Base-by-base conservation (phyloP, 2,797 vertebrate species). In the Podarcis siculus region DNA sequence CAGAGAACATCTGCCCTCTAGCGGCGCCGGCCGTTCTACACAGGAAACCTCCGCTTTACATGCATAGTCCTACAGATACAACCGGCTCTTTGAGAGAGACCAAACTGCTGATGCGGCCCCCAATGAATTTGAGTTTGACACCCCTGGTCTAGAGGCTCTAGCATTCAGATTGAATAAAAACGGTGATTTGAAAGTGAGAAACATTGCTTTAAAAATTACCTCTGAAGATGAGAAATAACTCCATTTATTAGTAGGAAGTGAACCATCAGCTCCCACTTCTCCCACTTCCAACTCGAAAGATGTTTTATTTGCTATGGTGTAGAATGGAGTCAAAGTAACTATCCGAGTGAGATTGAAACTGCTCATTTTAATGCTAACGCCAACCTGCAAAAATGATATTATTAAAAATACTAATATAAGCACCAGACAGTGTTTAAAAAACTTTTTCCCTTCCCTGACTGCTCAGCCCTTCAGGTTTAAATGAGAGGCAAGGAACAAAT, bases 301-400 rank as follows among this genome's bases (percentile, higher is more conserved):
- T 1, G 98, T 98, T 91, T 98, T 98, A 94, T 99, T 99, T 71
- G 98, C 97, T 94, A 99, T 96, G 1, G 98, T 99, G 94, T 97
- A 99, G 96, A 99, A 99, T 0, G 99, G 99, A 92, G 98, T 99
- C 95, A 99, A 96, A 79, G 98, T 98, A 89, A 99, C 97, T 39
- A 99, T 97, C 87, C 98, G 95, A 4, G 98, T 98, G 93, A 99
- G 97, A 92, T 99, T 99, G 91, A 98, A 99, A 90, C 98, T 99
- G 96, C 99, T 99, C 98, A 99, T 98, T 95, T 97, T 98, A 96
- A 99, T 99, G 82, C 98, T 98, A 5, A 99, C 98, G 4, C 99
- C 99, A 88, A 99, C 97, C 99, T 99, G 87, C 86, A 73, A 82
- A 87, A 73, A 94, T 55, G 88, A 67, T 42, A 80, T 90, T 1